These are phyloP conservation scores for Gymnodraco acuticeps DNA, from an alignment of 2,797 vertebrate genomes.

Conservation along the genomic window DNA sequence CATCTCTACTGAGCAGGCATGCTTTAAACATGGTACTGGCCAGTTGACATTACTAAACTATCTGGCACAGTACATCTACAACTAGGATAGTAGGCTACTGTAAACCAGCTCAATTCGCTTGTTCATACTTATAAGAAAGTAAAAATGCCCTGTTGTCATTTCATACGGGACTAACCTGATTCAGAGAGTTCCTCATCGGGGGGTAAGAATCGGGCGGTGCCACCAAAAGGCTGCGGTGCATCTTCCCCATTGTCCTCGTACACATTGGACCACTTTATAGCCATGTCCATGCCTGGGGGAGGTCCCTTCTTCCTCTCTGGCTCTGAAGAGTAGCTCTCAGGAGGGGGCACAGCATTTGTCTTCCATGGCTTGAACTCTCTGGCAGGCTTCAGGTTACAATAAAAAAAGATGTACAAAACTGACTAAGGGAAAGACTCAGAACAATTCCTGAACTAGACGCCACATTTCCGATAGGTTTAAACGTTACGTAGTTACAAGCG, in stretches of 20 bases:
- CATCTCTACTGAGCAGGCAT: too few species aligned
- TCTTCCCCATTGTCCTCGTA: conserved; percentile 97
- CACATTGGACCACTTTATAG: conserved; percentile 97
- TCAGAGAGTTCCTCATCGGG: conserved; percentile 80
- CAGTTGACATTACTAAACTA: neutral
- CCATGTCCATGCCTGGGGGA: conserved; percentile 93
- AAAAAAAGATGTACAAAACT: neutral
- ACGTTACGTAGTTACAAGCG: too few species aligned
- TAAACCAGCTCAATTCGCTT: neutral
- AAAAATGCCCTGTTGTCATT: neutral
- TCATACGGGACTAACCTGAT: conserved; percentile 79
- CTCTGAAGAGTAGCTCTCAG: conserved; percentile 88
- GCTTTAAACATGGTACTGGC: neutral
- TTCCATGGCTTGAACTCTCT: conserved; percentile 93
- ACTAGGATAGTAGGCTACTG: neutral
- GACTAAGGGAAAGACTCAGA: neutral
- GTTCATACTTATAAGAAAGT: neutral
- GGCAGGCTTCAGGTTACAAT: conserved; percentile 83
- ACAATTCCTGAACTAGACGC: too few species aligned
- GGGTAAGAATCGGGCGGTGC: conserved; percentile 85
- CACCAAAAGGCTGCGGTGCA: conserved; percentile 85
- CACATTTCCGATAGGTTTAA: neutral
- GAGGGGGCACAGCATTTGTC: conserved; percentile 91
- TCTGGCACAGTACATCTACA: neutral
- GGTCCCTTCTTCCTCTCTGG: conserved; percentile 88